Base-by-base conservation (phyloP, 2,888 invertebrate species). In the Eupithecia subumbrata region DNA sequence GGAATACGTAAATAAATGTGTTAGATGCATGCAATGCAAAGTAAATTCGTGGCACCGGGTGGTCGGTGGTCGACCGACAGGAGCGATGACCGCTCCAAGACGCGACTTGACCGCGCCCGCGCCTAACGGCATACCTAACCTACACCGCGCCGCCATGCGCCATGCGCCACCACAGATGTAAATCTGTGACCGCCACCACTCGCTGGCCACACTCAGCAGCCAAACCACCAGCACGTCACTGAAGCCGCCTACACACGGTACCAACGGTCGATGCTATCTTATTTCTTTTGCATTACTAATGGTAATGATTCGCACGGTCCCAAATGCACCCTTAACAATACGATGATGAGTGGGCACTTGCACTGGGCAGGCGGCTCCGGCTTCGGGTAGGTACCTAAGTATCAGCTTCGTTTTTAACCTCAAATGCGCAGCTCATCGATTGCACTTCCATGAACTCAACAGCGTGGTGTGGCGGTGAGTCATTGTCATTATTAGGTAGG, bases 31-130 rank as follows among this genome's bases (percentile, higher is more conserved):
- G 9, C 52, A 22, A n/a, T n/a, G n/a, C 52, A 52, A 56, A 56
- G 56, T 22, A 12, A 11, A 22, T 56, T 11, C 11, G 56, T 56
- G 56, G 56, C 22, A 56, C 22, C 56, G 25, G 25, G 25, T 60
- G 60, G 60, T 60, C 34, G 89, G 89, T 89, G 90, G 88, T 89
- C 89, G 85, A 91, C 89, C 92, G 91, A 89, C 86, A 89, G 90
- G 94, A 89, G 90, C 93, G 88, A 86, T 93, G 94, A 93, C 93
- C 93, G 77, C 81, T 81, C 79, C 78, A 77, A 81, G 45, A 5
- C 45, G 45, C n/a, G n/a, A n/a, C n/a, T n/a, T n/a, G n/a, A n/a
- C 48, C 18, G 18, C 48, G 37, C 7, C 40, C 40, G 40, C 12
- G 40, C 7, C 40, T 40, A 40, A 40, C 40, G 40, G 40, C 40